These are phyloP conservation scores for Apistogramma diplotaenia DNA, from an alignment of 2,113 vertebrate genomes.

Conservation along the genomic window DNA sequence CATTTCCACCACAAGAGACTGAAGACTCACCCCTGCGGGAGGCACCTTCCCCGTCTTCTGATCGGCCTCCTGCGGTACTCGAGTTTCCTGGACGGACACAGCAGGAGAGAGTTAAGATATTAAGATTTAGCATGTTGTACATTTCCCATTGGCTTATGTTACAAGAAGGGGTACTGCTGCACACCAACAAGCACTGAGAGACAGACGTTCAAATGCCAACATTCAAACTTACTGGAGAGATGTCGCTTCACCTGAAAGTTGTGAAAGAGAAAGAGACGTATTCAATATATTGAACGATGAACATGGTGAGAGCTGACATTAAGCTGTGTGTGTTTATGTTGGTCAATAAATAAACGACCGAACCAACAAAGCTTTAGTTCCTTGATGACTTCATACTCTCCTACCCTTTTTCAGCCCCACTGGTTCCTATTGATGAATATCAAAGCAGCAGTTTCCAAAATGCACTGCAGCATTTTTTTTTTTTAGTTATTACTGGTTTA, in stretches of 20 bases:
- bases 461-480: not conserved
- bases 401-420: too few relatives aligned
- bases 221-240: slow-evolving; percentile 80
- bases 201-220: not conserved
- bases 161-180: not conserved
- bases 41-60: slow-evolving; percentile 63
- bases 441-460: not conserved
- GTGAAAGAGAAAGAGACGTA: not conserved
- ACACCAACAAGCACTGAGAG: not conserved
- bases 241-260: slow-evolving; percentile 82
- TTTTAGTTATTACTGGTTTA: not conserved
- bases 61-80: slow-evolving; percentile 63
- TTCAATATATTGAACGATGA: not conserved
- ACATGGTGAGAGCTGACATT: not conserved
- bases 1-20: not conserved
- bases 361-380: not conserved
- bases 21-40: slow-evolving; percentile 67
- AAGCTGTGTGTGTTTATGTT: not conserved
- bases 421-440: not conserved
- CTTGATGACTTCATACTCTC: rapidly evolving
- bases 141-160: not conserved
- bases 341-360: rapidly evolving
- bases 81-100: slow-evolving; percentile 66
- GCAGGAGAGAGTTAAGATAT: not conserved
- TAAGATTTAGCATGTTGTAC: not conserved